Conservation (phyloP, 2,797 vertebrate genomes). For the Sardinella longiceps region DNA sequence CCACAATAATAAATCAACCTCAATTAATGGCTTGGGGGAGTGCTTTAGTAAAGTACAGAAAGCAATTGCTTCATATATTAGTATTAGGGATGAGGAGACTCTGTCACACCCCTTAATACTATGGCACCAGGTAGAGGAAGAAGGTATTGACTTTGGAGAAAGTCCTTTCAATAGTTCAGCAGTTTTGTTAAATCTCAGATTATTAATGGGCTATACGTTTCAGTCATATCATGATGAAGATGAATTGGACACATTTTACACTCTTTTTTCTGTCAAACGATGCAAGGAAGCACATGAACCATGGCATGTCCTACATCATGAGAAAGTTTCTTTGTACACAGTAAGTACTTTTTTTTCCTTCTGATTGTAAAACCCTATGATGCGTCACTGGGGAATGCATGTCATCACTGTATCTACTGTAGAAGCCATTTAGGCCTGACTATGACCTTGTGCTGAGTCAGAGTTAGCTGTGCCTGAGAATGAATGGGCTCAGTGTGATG, state of each 20-base stretch:
- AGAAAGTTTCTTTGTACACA: too few relatives aligned
- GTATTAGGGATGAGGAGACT: neutral
- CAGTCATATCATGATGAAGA: neutral
- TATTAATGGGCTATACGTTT: neutral
- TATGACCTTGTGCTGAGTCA: neutral
- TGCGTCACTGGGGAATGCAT: neutral
- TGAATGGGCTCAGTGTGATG: neutral
- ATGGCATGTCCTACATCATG: neutral
- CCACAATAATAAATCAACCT: constrained; percentile 55
- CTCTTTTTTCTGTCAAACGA: neutral
- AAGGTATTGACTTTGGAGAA: neutral
- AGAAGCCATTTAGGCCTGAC: neutral
- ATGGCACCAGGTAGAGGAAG: neutral
- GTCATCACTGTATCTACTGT: neutral
- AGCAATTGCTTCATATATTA: constrained; percentile 48
- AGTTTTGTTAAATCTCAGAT: too few relatives aligned
- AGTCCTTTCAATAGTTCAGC: neutral
- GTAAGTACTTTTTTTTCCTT: too few relatives aligned
- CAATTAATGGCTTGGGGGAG: constrained; percentile 56
- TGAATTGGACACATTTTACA: neutral
- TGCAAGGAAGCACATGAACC: neutral
- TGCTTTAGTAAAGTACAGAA: constrained; percentile 49
- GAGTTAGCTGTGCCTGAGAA: neutral
- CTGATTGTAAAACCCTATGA: too few relatives aligned
- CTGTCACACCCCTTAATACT: neutral